Conservation (phyloP, 2,888 invertebrate species). For the Hirtodrosophila alboralis region DNA sequence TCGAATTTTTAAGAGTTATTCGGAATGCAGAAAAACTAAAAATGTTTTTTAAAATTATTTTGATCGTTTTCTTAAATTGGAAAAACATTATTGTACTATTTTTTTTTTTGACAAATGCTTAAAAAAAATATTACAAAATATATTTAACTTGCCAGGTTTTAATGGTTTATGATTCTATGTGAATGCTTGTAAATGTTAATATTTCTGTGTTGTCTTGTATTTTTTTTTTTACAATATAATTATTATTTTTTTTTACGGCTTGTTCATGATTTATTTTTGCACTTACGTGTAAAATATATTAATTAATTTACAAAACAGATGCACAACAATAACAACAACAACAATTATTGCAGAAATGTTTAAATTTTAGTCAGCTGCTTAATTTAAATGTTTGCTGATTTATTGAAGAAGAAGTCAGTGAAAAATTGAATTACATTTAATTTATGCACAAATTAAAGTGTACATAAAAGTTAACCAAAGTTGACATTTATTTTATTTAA, state of each 20-base stretch:
- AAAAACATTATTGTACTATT: too few relatives aligned
- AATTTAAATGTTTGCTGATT: slow-evolving; percentile 7
- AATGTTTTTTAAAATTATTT: too few relatives aligned
- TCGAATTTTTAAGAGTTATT: too few relatives aligned
- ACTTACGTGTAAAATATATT: slow-evolving; percentile 61
- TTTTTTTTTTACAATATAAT: slow-evolving; percentile 13
- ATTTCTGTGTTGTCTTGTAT: slow-evolving; percentile 10
- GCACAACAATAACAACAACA: slow-evolving; percentile 27
- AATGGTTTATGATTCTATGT: slow-evolving; percentile 13
- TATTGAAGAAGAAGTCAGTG: slow-evolving; percentile 15
- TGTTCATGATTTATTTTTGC: slow-evolving; percentile 69
- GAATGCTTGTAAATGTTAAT: slow-evolving; percentile 2
- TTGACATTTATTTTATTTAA: neutral
- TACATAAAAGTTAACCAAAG: slow-evolving; percentile 3
- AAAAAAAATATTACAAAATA: too few relatives aligned
- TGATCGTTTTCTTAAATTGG: too few relatives aligned
- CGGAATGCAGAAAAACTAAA: too few relatives aligned
- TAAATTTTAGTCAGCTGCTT: slow-evolving; percentile 15
- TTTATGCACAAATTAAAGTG: slow-evolving; percentile 1
- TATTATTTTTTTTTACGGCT: slow-evolving; percentile 20
- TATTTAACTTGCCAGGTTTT: too few relatives aligned
- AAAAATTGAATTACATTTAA: slow-evolving; percentile 3
- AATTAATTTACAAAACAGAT: slow-evolving; percentile 70
- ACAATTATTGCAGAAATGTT: slow-evolving; percentile 1
- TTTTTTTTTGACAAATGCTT: too few relatives aligned